A percentile compares a stretch with the other conserved stretches of the same genome.
phyloP scores from a whole-genome alignment of 64 coral and sea anemone species.

The Pachyseris speciosa region DNA sequence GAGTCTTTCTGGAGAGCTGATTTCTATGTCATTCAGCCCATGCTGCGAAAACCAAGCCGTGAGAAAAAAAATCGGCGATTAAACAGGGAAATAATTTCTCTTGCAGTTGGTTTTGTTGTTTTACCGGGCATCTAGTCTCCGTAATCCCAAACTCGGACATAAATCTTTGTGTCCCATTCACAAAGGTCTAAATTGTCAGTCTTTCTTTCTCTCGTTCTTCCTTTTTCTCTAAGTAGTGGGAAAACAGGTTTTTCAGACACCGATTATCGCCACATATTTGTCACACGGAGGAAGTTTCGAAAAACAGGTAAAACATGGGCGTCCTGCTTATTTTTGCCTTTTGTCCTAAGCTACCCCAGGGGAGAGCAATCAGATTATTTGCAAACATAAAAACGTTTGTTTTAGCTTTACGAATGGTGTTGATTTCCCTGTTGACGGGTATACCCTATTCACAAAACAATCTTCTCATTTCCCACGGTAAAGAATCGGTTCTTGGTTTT shows the following conservation, averaged over 20 bases:
- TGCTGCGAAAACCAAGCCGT: background rate
- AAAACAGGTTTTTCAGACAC: no score
- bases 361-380: background rate
- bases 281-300: no score
- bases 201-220: no score
- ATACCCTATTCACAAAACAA: background rate
- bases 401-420: background rate
- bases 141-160: background rate
- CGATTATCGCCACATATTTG: no score
- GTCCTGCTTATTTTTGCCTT: no score
- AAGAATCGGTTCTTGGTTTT: background rate
- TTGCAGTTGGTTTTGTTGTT: no score
- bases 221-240: no score
- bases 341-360: no score
- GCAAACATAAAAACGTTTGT: background rate
- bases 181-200: no score
- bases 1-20: background rate
- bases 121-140: no score
- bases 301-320: no score
- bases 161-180: background rate
- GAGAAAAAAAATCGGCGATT: background rate
- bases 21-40: background rate
- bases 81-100: no score
- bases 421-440: slow-evolving; percentile 11
- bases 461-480: slow-evolving; percentile 26